Evolutionary conservation across 2,797 vertebrate genomes (phyloP).

Genomic region (Erethizon dorsatum): DNA sequence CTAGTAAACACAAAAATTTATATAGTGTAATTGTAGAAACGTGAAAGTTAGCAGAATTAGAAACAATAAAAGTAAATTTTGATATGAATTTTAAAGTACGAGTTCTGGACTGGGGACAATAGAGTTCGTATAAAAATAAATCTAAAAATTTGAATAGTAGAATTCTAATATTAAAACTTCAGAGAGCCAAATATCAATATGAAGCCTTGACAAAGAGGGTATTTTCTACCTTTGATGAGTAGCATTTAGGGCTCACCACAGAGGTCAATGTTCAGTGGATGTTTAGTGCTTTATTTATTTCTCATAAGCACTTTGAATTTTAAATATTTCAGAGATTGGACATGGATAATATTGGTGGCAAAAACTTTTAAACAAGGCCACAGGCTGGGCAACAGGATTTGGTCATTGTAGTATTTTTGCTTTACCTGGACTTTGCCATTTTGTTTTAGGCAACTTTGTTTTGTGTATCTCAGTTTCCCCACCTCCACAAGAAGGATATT

Average conservation of each 20-base stretch:
- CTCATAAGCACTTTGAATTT: background rate
- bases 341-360: background rate
- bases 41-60: background rate
- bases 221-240: background rate
- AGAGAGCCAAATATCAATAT: background rate
- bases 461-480: background rate
- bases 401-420: background rate
- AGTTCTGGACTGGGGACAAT: background rate
- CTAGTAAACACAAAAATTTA: background rate
- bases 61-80: conserved; percentile 42
- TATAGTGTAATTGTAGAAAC: background rate
- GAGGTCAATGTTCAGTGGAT: background rate
- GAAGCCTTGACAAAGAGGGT: background rate
- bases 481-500: background rate
- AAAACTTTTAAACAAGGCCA: background rate
- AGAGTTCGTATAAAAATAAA: background rate
- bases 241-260: background rate
- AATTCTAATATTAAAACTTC: background rate
- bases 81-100: conserved; percentile 17
- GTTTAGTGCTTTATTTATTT: background rate
- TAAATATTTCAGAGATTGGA: conserved; percentile 8
- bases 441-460: background rate
- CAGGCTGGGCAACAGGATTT: background rate
- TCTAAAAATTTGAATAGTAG: background rate
- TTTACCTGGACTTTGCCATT: background rate